Evolutionary conservation across 2,888 invertebrate genomes (phyloP).

Genomic region (Drosophila ochracea): DNA sequence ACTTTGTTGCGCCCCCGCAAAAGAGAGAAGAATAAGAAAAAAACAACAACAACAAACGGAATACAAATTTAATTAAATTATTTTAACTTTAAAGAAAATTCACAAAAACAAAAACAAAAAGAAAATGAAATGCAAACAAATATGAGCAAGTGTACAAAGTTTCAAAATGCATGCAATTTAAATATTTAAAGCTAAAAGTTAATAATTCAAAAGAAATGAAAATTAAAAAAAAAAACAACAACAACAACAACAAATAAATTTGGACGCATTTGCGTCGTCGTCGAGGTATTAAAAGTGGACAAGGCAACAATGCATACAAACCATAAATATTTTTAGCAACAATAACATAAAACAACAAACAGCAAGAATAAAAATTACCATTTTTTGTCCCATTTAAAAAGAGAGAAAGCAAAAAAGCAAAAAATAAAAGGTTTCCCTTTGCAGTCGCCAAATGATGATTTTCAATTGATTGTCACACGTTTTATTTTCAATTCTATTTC

Average conservation of each 20-base stretch:
- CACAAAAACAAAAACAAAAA: conserved; percentile 47
- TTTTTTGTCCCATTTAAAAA: background rate
- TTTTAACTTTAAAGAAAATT: conserved; percentile 57
- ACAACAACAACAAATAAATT: conserved; percentile 3
- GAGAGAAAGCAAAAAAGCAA: conserved; percentile 12
- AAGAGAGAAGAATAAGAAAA: conserved; percentile 1
- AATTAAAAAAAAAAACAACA: conserved; percentile 19
- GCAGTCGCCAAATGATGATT: conserved; percentile 28
- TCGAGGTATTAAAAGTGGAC: conserved; percentile 51
- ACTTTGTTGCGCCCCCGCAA: conserved; percentile 35
- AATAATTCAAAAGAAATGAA: conserved; percentile 67
- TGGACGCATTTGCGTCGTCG: conserved; percentile 30
- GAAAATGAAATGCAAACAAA: conserved; percentile 27
- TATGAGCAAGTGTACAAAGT: conserved; percentile 76
- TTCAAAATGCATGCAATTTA: conserved; percentile 82
- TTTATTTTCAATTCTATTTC: conserved; percentile 43
- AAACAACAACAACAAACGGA: conserved; percentile 18
- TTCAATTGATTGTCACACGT: conserved; percentile 31
- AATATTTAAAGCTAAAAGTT: conserved; percentile 76
- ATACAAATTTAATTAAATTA: conserved; percentile 50
- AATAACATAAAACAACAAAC: background rate
- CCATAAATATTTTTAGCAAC: conserved; percentile 51
- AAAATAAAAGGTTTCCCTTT: conserved; percentile 34
- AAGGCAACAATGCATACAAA: conserved; percentile 20
- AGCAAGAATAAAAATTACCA: conserved; percentile 22